phyloP scores from a whole-genome alignment of 2,797 vertebrate species.

The Bradypodion ventrale region DNA sequence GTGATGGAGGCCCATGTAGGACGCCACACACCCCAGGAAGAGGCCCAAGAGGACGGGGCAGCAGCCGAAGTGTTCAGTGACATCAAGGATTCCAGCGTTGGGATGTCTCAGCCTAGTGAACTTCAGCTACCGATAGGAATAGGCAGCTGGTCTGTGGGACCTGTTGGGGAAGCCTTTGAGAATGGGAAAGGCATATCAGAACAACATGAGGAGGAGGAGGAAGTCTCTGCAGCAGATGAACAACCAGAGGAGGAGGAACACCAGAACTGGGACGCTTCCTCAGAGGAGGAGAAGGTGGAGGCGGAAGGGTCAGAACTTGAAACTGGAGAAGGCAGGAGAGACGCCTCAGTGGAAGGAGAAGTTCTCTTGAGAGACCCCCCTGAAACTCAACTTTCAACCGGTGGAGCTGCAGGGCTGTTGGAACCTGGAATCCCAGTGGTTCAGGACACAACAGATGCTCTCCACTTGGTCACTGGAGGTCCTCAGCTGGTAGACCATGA shows the following conservation, averaged over 20 bases:
- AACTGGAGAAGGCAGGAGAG: not conserved
- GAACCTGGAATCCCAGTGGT: fast-evolving
- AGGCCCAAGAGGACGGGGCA: fast-evolving
- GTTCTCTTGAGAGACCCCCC: not conserved
- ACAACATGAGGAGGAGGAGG: not conserved
- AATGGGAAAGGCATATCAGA: fast-evolving
- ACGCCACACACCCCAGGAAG: not conserved
- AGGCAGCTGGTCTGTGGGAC: not conserved
- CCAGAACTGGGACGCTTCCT: not conserved
- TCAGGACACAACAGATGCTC: fast-evolving
- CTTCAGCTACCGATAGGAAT: fast-evolving
- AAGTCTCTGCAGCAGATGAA: not conserved
- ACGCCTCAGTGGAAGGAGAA: fast-evolving
- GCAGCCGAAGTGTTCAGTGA: not conserved
- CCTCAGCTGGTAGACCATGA: not conserved
- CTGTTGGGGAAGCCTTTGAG: not conserved
- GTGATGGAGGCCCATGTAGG: not conserved
- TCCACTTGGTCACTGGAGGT: fast-evolving
- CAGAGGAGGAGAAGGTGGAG: not conserved
- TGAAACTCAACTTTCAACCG: fast-evolving
- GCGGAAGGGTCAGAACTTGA: not conserved
- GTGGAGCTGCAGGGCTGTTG: fast-evolving
- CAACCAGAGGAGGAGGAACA: not conserved
- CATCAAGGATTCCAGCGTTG: not conserved
- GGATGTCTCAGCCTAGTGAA: not conserved